Evolutionary conservation across 2,113 vertebrate genomes (phyloP).

Genomic region (Seriola dumerili): DNA sequence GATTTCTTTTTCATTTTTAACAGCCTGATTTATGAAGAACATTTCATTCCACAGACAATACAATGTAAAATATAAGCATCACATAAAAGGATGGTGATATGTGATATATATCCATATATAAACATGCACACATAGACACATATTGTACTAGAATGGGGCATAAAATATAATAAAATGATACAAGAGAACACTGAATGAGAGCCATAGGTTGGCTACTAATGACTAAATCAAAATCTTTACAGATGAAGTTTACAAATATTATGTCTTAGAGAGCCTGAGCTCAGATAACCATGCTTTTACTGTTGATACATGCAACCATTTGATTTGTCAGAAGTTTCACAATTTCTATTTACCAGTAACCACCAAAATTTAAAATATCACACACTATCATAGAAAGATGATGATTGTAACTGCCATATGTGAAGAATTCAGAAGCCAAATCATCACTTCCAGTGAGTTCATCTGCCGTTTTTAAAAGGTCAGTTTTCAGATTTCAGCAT

Average conservation of each 20-base stretch:
- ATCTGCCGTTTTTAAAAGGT: background rate
- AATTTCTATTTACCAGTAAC: background rate
- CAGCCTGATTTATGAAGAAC: background rate
- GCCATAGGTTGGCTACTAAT: background rate
- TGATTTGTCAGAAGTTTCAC: background rate
- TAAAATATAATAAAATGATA: background rate
- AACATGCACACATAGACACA: background rate
- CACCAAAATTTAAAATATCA: background rate
- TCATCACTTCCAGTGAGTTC: background rate
- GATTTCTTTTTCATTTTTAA: background rate
- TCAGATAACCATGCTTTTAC: background rate
- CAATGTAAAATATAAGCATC: background rate
- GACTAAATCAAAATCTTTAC: background rate
- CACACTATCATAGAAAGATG: background rate
- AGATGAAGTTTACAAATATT: background rate
- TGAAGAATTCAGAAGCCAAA: background rate
- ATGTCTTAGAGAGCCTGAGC: background rate
- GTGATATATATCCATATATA: background rate
- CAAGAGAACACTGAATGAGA: background rate
- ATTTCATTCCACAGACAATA: background rate
- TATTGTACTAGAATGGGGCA: background rate
- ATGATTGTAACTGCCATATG: background rate
- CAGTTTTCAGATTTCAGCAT: background rate
- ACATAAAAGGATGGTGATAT: background rate
- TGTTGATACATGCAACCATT: background rate